Conservation (phyloP, 2,113 vertebrate species). For the Henicopernis longicauda region DNA sequence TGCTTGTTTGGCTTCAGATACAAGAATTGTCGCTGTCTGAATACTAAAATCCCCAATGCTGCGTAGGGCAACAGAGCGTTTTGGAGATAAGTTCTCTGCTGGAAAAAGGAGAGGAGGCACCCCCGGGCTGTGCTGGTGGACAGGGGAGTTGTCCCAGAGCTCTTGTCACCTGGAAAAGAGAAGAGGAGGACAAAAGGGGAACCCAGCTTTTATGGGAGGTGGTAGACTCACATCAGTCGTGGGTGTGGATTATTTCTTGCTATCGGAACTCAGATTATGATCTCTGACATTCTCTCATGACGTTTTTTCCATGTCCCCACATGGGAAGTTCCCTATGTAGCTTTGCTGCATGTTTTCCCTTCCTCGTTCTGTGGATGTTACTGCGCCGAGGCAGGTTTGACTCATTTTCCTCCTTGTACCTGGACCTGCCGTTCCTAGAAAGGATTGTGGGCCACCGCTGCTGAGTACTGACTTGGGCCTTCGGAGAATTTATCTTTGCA, state of each 20-base stretch:
- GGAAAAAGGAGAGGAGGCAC: neutral
- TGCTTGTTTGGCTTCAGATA: neutral
- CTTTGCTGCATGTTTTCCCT: neutral
- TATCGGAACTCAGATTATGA: neutral
- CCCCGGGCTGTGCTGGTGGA: rapidly evolving
- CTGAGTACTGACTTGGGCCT: neutral
- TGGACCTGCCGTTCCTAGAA: neutral
- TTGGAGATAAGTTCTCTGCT: neutral
- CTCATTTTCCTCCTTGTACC: neutral
- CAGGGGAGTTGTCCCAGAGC: neutral
- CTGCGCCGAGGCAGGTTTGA: neutral
- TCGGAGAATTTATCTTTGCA: neutral
- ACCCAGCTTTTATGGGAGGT: neutral
- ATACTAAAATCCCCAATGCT: neutral
- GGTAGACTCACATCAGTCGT: neutral
- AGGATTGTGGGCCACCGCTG: neutral
- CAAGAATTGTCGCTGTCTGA: neutral
- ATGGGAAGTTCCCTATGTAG: conserved; percentile 7
- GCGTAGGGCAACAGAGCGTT: rapidly evolving
- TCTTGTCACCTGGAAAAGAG: neutral
- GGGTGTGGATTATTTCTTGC: neutral
- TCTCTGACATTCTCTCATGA: neutral
- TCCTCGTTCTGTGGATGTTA: neutral
- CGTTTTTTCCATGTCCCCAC: neutral
- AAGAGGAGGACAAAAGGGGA: neutral